Evolutionary conservation across 1,140 invertebrate species (phyloP), one percentile per base, ranked within the genome.

Genomic region (Drosophila eugracilis): DNA sequence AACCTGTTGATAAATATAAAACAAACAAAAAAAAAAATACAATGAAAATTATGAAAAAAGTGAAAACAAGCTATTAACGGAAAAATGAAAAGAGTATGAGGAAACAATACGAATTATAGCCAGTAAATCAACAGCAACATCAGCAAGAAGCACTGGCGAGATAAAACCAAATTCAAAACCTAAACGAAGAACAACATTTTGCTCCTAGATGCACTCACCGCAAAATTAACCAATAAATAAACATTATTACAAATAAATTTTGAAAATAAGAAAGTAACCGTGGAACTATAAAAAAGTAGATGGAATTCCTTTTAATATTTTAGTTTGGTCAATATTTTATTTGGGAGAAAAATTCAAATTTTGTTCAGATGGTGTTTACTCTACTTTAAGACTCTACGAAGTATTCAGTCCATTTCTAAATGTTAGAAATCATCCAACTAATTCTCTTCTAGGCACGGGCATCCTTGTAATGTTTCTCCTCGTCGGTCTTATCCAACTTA

Each of bases 221-320:
- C 79, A 83, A 90, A 90, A 90, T 90, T 90, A 90, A 90, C 73
- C 89, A 90, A 90, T 90, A 90, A 85, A 90, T 90, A 90, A 90
- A 83, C 67, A 83, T 90, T 88, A 90, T 83, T 89, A 84, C 81
- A 81, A 90, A 90, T 88, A 90, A 73, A 90, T 84, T 84, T 84
- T 71, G 58, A 71, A 57, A 44, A 50, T 55, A 65, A 66, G 37
- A 50, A 41, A 50, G n/a, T 39, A 19, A 3, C 7, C 6, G 14
- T 19, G 9, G 2, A n/a, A 19, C 3, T 28, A 0, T 32, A 4
- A 17, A 39, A 26, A 26, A 14, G 28, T 9, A 5, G 22, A n/a
- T 26, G 9, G 15, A 14, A 21, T 15, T 6, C 15, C 10, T 32
- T 19, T 22, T 9, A 9, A 14, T 0, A n/a, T 48, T 44, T 45